Evolutionary conservation across 2,113 vertebrate genomes (phyloP).

Genomic region (Trichechus manatus): DNA sequence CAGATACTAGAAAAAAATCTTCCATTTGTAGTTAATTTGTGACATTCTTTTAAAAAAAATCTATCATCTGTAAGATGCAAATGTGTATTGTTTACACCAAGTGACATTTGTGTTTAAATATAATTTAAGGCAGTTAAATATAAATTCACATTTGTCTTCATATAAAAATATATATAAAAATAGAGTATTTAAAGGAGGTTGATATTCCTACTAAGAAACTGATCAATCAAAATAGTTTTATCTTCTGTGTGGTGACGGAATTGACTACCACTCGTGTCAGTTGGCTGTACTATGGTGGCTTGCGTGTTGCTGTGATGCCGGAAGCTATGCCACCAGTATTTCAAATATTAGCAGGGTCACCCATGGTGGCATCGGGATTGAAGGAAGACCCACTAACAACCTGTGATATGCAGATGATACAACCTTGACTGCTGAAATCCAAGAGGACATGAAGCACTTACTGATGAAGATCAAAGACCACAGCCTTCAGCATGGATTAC

Average conservation of each 20-base stretch:
- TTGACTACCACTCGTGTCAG: conserved; percentile 13
- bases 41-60: conserved; percentile 49
- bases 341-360: background rate
- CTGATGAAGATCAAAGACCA: background rate
- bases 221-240: conserved; percentile 77
- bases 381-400: background rate
- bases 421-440: background rate
- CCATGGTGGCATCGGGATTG: background rate
- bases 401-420: background rate
- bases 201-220: conserved; percentile 75
- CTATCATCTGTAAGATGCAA: conserved; percentile 39
- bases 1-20: conserved; percentile 55
- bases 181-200: conserved; percentile 77
- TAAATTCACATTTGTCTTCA: conserved; percentile 79
- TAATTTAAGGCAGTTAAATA: conserved; percentile 81
- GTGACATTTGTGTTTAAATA: conserved; percentile 71
- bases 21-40: conserved; percentile 72
- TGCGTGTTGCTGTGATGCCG: background rate
- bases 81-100: conserved; percentile 56
- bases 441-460: background rate
- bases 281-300: background rate
- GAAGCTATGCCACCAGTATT: background rate
- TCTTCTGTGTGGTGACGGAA: conserved; percentile 78
- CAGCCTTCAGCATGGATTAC: background rate
- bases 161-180: conserved; percentile 87